Conservation (phyloP, 2,888 invertebrate species). For the Lydus trimaculatus region DNA sequence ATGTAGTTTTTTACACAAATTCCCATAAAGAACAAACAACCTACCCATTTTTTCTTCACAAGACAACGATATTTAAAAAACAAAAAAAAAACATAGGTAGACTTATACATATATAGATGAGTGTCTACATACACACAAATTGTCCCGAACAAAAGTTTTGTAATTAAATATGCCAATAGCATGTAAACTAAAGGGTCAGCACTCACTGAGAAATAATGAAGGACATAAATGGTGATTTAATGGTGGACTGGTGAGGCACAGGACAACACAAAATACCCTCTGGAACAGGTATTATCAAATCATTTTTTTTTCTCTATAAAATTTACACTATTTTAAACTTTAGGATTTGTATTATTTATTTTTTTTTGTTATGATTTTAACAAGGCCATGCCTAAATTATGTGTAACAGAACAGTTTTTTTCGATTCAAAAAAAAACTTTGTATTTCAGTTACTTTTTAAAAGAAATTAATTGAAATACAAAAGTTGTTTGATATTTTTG, state of each 20-base stretch:
- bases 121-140: constrained; percentile 46
- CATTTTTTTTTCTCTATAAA: constrained; percentile 65
- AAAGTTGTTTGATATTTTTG: too few species aligned
- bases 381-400: constrained; percentile 48
- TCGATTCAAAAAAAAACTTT: too few species aligned
- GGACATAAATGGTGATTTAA: constrained; percentile 35
- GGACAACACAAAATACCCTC: constrained; percentile 18
- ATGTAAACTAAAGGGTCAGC: constrained; percentile 53
- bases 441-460: too few species aligned
- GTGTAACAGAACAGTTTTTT: too few species aligned
- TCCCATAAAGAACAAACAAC: background rate
- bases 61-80: background rate
- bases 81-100: constrained; percentile 33
- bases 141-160: constrained; percentile 47
- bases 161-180: constrained; percentile 53
- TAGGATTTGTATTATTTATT: constrained; percentile 49
- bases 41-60: background rate
- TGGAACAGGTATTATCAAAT: constrained; percentile 66
- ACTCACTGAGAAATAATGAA: constrained; percentile 39
- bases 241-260: constrained; percentile 29
- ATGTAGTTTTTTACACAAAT: background rate
- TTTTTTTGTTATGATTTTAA: constrained; percentile 13
- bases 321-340: constrained; percentile 56
- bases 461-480: background rate
- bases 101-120: constrained; percentile 46